These are phyloP conservation scores for Acrocyrtus sp. DNA, from an alignment of 2,888 invertebrate species.

Conservation along the genomic window DNA sequence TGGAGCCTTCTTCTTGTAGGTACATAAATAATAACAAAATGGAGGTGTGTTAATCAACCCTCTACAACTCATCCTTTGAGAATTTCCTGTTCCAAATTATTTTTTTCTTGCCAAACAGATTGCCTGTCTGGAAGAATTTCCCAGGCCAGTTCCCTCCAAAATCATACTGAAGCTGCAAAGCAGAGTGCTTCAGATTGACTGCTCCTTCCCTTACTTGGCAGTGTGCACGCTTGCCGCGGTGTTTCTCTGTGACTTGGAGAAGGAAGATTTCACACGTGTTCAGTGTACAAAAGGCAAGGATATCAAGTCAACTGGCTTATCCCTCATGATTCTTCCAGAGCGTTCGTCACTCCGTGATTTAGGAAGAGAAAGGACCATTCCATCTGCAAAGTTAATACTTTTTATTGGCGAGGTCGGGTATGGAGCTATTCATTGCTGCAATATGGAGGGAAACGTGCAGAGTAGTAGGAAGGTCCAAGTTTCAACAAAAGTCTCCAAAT, in stretches of 20 bases:
- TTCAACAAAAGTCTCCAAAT: conserved; percentile 19
- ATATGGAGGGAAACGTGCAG: conserved; percentile 51
- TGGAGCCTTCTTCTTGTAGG: no score
- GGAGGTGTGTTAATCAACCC: no score
- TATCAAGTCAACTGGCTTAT: conserved; percentile 54
- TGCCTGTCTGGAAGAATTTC: conserved; percentile 58
- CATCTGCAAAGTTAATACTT: conserved; percentile 38
- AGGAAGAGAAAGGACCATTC: conserved; percentile 20
- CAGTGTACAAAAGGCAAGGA: conserved; percentile 40
- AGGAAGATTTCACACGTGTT: conserved; percentile 59
- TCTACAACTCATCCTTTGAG: background rate
- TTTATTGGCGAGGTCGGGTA: conserved; percentile 49
- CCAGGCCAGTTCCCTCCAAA: conserved; percentile 56
- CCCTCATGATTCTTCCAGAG: conserved; percentile 35
- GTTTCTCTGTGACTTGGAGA: conserved; percentile 61
- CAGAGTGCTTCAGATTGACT: conserved; percentile 59
- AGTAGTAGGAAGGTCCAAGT: conserved; percentile 29
- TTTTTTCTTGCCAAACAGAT: conserved; percentile 37
- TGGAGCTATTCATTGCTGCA: conserved; percentile 42
- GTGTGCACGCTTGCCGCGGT: conserved; percentile 52
- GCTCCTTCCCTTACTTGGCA: conserved; percentile 60
- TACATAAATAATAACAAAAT: no score
- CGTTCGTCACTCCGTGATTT: conserved; percentile 27
- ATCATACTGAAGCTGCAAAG: conserved; percentile 57
- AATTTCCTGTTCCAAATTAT: conserved; percentile 1